These are phyloP conservation scores for Rhinichthys klamathensis DNA, from an alignment of 2,113 vertebrate species.

Conservation along the genomic window DNA sequence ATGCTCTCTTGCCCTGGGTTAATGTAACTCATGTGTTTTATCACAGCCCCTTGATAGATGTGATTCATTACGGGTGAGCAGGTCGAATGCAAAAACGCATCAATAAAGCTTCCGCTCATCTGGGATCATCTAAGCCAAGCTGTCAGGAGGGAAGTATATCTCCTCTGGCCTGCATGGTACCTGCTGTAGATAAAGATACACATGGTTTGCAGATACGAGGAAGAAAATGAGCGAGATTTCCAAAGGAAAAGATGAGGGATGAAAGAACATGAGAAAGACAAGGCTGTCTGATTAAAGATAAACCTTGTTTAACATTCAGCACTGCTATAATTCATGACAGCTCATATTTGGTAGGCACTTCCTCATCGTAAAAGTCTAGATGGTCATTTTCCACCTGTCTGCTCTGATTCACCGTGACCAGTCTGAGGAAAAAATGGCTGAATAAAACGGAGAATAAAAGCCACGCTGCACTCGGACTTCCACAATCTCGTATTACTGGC, in stretches of 20 bases:
- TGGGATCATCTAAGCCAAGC: not conserved
- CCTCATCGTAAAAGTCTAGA: slow-evolving; percentile 9
- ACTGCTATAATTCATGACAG: not conserved
- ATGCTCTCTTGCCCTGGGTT: slow-evolving; percentile 27
- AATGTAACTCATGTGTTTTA: slow-evolving; percentile 21
- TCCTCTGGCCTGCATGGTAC: not conserved
- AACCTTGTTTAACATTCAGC: slow-evolving; percentile 39
- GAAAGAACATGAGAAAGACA: not conserved
- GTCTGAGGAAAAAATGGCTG: slow-evolving; percentile 1
- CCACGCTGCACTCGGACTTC: not conserved
- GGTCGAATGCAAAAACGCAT: not conserved
- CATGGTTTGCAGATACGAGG: not conserved
- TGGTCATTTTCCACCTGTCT: slow-evolving; percentile 47
- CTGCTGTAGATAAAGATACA: not conserved
- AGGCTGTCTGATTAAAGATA: not conserved
- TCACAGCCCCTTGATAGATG: slow-evolving; percentile 7
- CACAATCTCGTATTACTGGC: slow-evolving; percentile 25
- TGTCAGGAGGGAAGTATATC: slow-evolving; percentile 16
- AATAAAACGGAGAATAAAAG: slow-evolving; percentile 32
- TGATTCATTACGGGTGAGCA: slow-evolving; percentile 26
- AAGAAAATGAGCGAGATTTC: slow-evolving; percentile 3
- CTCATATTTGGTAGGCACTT: slow-evolving; percentile 24
- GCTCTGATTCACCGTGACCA: slow-evolving; percentile 35
- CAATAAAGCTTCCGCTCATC: slow-evolving; percentile 28
- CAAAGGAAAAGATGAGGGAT: not conserved